phyloP scores from a whole-genome alignment of 2,113 vertebrate species.

The Atractosteus spatula region DNA sequence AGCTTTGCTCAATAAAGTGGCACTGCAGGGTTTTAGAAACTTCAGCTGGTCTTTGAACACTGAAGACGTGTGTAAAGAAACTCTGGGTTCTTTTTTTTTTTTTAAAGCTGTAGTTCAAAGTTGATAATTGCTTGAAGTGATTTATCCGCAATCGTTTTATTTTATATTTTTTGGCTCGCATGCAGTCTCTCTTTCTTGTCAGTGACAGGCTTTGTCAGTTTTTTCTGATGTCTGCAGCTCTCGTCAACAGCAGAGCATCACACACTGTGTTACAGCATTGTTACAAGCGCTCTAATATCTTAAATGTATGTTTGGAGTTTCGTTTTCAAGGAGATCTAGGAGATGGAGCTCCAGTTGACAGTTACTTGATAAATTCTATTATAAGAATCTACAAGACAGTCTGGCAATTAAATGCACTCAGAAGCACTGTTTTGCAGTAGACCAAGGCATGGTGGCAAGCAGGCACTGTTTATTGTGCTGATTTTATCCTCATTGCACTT shows the following conservation, averaged over 20 bases:
- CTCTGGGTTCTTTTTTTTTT: too few species aligned
- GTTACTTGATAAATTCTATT: conserved; percentile 10
- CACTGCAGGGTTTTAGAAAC: too few species aligned
- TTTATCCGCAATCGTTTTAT: not conserved
- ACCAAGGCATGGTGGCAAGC: not conserved
- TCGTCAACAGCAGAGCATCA: conserved; percentile 7
- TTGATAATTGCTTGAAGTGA: conserved; percentile 3
- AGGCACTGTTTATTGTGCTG: not conserved
- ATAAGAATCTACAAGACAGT: not conserved
- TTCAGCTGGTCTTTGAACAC: too few species aligned
- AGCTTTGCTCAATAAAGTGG: too few species aligned
- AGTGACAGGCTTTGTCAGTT: conserved; percentile 9
- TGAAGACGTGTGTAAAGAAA: not conserved
- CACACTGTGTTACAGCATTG: not conserved
- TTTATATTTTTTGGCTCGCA: not conserved
- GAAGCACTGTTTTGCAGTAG: not conserved
- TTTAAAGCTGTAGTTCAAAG: not conserved
- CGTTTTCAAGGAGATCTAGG: conserved; percentile 10
- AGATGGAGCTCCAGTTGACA: conserved; percentile 3
- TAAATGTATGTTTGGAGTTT: not conserved
- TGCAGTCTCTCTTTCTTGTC: not conserved
- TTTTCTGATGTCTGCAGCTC: conserved; percentile 2
- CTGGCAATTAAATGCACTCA: not conserved
- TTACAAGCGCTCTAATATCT: not conserved
- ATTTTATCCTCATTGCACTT: not conserved